Evolutionary conservation across 2,888 invertebrate species (phyloP).

Genomic region (Caenorhabditis angaria): DNA sequence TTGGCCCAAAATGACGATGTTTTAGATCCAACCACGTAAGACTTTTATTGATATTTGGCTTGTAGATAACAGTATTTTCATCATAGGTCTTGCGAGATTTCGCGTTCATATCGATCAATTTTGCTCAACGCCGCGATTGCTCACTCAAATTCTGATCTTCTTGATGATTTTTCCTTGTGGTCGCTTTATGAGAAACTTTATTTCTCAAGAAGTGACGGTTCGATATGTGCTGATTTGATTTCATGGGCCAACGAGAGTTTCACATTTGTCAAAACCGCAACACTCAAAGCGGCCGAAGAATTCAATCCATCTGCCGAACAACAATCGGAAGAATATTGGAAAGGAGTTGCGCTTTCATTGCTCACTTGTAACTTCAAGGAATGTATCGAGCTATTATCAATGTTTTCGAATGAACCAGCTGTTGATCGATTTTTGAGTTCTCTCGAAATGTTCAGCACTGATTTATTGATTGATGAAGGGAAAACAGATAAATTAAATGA

Average conservation of each 20-base stretch:
- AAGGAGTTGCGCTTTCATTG: slow-evolving; percentile 27
- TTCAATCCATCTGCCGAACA: neutral
- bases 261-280: slow-evolving; percentile 24
- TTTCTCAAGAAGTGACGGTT: slow-evolving; percentile 41
- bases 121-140: slow-evolving; percentile 38
- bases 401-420: slow-evolving; percentile 17
- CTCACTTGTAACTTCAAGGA: slow-evolving; percentile 39
- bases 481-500: slow-evolving; percentile 25
- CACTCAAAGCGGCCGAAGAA: slow-evolving; percentile 21
- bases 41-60: neutral
- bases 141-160: slow-evolving; percentile 23
- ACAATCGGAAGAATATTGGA: slow-evolving; percentile 28
- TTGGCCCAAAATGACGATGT: slow-evolving; percentile 14
- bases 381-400: slow-evolving; percentile 24
- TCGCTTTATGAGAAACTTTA: slow-evolving; percentile 49
- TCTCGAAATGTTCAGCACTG: slow-evolving; percentile 30
- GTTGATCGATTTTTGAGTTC: slow-evolving; percentile 29
- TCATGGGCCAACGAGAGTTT: slow-evolving; percentile 49
- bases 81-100: slow-evolving; percentile 27
- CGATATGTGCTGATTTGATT: slow-evolving; percentile 45
- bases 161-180: slow-evolving; percentile 47
- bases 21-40: slow-evolving; percentile 27
- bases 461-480: slow-evolving; percentile 37
- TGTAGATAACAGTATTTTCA: neutral
- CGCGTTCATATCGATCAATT: slow-evolving; percentile 45